Conservation (phyloP, 2,797 vertebrate genomes). For the Malacoctenus gilli region DNA sequence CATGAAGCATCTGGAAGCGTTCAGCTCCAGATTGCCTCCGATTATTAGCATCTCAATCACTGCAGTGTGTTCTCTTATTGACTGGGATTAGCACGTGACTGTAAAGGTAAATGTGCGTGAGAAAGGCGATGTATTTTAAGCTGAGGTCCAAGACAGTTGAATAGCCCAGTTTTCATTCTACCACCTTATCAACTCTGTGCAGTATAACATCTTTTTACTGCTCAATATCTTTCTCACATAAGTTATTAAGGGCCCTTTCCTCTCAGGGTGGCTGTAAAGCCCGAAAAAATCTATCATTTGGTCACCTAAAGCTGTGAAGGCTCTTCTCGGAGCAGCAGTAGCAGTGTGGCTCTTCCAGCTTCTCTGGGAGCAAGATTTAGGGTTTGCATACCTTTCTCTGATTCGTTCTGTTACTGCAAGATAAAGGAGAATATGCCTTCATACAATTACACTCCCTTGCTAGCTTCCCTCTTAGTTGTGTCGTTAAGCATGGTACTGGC, state of each 20-base stretch:
- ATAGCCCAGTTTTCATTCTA: background rate
- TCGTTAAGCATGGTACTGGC: slow-evolving; percentile 34
- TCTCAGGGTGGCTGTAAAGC: slow-evolving; percentile 34
- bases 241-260: slow-evolving; percentile 22
- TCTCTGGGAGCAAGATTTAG: background rate
- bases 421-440: slow-evolving; percentile 21
- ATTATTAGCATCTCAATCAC: too few relatives aligned
- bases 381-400: background rate
- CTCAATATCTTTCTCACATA: slow-evolving; percentile 16
- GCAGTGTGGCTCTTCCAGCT: background rate
- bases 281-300: slow-evolving; percentile 23
- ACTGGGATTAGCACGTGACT: too few relatives aligned
- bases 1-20: too few relatives aligned
- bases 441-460: slow-evolving; percentile 12
- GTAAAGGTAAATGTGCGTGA: too few relatives aligned
- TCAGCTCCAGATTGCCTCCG: too few relatives aligned
- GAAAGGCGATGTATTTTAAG: too few relatives aligned
- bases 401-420: background rate
- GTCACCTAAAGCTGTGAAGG: slow-evolving; percentile 15
- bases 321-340: slow-evolving; percentile 9
- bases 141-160: too few relatives aligned
- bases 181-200: slow-evolving; percentile 9
- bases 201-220: slow-evolving; percentile 12
- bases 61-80: too few relatives aligned
- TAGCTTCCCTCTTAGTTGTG: slow-evolving; percentile 27